Percentiles rank a stretch among this genome's conserved stretches.
Evolutionary conservation across 2,797 vertebrate species (phyloP).

Genomic region (Enteromius fasciolatus): DNA sequence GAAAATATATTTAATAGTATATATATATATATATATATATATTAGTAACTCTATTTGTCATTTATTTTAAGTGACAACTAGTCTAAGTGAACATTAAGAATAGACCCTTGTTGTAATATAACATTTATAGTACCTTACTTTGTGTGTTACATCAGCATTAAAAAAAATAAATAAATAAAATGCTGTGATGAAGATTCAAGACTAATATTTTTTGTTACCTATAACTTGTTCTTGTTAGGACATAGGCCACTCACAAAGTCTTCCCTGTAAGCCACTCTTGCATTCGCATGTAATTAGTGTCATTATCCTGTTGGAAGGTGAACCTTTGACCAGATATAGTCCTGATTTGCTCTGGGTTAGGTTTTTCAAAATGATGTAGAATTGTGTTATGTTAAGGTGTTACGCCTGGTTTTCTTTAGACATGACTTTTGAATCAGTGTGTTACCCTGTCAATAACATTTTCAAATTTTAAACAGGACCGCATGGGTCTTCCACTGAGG

Average conservation of each 20-base stretch:
- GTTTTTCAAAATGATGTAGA: not conserved
- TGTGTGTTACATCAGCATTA: too few relatives aligned
- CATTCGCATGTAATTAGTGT: not conserved
- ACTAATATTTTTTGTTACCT: not conserved
- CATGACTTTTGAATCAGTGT: not conserved
- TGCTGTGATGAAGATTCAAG: too few relatives aligned
- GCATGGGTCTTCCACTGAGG: not conserved
- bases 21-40: too few relatives aligned
- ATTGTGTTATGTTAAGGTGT: not conserved
- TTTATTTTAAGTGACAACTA: too few relatives aligned
- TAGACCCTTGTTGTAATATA: too few relatives aligned
- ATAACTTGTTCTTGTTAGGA: not conserved
- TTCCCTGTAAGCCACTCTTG: not conserved
- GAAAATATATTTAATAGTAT: too few relatives aligned
- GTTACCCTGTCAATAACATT: not conserved
- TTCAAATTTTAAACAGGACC: not conserved
- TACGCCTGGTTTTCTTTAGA: not conserved
- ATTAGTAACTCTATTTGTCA: not conserved
- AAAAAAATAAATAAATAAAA: too few relatives aligned
- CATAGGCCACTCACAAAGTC: too few relatives aligned
- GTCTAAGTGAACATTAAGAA: too few relatives aligned
- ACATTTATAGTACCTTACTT: too few relatives aligned
- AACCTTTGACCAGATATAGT: not conserved
- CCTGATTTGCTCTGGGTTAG: not conserved
- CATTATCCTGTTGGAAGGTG: not conserved